These are phyloP conservation scores for Ferdinandea cuprea DNA, from an alignment of 2,888 invertebrate genomes.

Conservation along the genomic window DNA sequence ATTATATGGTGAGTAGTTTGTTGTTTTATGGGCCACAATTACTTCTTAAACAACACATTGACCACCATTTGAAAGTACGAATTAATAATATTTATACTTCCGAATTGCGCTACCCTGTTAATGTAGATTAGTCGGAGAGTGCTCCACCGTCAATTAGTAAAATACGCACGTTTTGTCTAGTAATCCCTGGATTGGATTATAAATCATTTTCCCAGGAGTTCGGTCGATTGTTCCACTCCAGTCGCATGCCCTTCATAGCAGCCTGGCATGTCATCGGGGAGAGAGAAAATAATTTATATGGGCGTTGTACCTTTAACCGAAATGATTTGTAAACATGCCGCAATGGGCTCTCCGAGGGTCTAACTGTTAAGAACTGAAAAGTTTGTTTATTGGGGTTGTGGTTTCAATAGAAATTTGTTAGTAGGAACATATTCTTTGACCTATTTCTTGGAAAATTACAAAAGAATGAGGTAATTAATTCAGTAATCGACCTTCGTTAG, in stretches of 20 bases:
- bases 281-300: conserved; percentile 35
- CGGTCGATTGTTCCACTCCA: neutral
- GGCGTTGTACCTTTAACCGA: conserved; percentile 39
- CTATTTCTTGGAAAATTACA: conserved; percentile 1
- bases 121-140: conserved; percentile 18
- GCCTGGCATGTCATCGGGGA: neutral
- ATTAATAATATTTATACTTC: conserved; percentile 35
- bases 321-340: conserved; percentile 46
- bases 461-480: conserved; percentile 25
- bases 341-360: neutral
- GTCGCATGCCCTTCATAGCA: neutral
- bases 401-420: conserved; percentile 8
- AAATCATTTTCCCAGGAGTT: conserved; percentile 28
- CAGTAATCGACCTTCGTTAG: conserved; percentile 34
- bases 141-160: conserved; percentile 3
- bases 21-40: no score
- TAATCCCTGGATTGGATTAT: conserved; percentile 14
- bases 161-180: conserved; percentile 30
- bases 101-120: conserved; percentile 31
- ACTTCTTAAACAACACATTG: no score
- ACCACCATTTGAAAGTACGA: conserved; percentile 21
- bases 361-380: conserved; percentile 40
- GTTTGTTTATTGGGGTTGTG: conserved; percentile 32
- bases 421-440: neutral
- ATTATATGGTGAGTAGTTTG: no score